Percentiles rank a stretch among this genome's conserved stretches.
Evolutionary conservation across 2,797 vertebrate species (phyloP).

Genomic region (Pteropus rufus): DNA sequence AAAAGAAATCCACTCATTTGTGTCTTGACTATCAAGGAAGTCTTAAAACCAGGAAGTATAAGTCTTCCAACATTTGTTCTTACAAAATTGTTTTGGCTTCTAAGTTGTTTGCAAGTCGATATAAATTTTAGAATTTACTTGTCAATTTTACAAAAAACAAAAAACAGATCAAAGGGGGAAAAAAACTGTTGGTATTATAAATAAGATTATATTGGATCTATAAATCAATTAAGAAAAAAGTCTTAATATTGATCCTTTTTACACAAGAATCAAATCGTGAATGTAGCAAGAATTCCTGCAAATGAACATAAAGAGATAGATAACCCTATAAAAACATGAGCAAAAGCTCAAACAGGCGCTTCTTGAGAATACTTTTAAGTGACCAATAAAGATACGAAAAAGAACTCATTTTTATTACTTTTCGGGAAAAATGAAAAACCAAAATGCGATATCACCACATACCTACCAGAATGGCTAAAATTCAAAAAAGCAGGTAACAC

Average conservation of each 20-base stretch:
- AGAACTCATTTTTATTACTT: no score
- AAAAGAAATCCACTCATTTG: not conserved
- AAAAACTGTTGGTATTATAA: not conserved
- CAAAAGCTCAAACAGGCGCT: no score
- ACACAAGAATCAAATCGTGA: no score
- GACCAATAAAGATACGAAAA: no score
- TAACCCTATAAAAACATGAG: no score
- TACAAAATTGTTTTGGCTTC: not conserved
- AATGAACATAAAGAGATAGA: no score
- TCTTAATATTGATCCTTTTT: not conserved
- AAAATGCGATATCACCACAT: no score
- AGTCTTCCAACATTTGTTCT: not conserved
- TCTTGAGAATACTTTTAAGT: no score
- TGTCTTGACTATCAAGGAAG: not conserved
- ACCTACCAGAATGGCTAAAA: no score
- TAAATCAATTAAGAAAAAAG: not conserved
- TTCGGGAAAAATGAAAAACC: no score
- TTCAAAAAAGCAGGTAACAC: no score
- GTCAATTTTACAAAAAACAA: not conserved
- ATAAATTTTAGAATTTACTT: not conserved
- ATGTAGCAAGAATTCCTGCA: no score
- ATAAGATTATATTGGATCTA: not conserved
- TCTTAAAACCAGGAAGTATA: not conserved
- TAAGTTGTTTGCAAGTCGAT: not conserved
- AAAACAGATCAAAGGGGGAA: not conserved